Evolutionary conservation across 2,888 invertebrate genomes (phyloP).

Genomic region (Sinopyrophorus schimmeli): DNA sequence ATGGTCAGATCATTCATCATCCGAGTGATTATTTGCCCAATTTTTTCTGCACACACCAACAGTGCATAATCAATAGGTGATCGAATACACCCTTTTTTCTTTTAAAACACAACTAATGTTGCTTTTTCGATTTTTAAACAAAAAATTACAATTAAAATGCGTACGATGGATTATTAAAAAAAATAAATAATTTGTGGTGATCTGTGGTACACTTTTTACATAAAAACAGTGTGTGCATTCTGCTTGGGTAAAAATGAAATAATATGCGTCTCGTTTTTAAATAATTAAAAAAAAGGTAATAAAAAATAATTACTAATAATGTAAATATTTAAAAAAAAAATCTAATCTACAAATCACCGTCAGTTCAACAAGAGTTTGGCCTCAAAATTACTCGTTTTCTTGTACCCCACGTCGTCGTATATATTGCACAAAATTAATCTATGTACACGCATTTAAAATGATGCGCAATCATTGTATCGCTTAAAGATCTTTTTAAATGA

Average conservation of each 20-base stretch:
- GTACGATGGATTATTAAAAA: conserved; percentile 11
- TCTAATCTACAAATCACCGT: conserved; percentile 33
- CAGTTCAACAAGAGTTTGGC: conserved; percentile 29
- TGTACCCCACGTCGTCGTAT: conserved; percentile 31
- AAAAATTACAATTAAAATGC: neutral
- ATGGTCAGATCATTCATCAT: conserved; percentile 31
- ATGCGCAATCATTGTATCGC: conserved; percentile 32
- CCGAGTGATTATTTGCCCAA: conserved; percentile 28
- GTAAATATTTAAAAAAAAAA: conserved; percentile 34
- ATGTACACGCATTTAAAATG: conserved; percentile 32
- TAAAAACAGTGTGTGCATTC: no score
- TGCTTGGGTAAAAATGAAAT: conserved; percentile 30
- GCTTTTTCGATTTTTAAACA: conserved; percentile 18
- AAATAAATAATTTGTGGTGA: conserved; percentile 21
- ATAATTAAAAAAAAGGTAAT: no score
- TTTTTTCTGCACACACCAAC: conserved; percentile 26
- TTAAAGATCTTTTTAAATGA: conserved; percentile 30
- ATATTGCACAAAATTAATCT: conserved; percentile 32
- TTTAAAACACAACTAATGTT: no score
- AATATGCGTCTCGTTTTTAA: conserved; percentile 25
- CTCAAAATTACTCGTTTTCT: conserved; percentile 26
- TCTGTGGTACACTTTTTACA: conserved; percentile 31
- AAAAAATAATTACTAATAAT: conserved; percentile 30
- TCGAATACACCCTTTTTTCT: no score
- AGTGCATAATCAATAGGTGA: conserved; percentile 26